Evolutionary conservation across 2,888 invertebrate species (phyloP), one percentile per base, ranked within the genome.

Genomic region (Drosophila niveifrons): DNA sequence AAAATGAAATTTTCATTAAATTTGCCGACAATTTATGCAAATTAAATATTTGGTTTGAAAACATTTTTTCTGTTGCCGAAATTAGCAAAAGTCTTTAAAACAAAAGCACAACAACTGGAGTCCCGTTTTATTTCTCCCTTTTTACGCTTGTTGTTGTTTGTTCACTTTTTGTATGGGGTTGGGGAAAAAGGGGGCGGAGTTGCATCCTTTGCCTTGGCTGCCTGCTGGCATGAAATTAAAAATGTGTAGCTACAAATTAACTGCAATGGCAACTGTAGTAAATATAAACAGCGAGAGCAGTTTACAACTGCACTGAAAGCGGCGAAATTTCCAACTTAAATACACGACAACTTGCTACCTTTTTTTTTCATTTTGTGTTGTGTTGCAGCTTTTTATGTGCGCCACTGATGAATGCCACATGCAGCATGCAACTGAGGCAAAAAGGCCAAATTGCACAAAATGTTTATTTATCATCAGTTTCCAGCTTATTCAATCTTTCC

Each of bases 401-500:
- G 7, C 11, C 17, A 51, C n/a, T 17, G 17, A 50, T 17, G 31
- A 50, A 31, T 48, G 48, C 9, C 31, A 48, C 15, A 48, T 48
- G 29, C 47, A 2, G 15, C 9, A 48, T 10, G 48, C 31, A 11
- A 41, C 18, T 36, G 2, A 13, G 57, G 23, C 9, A 28, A 47
- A 28, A 47, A 17, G 18, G 52, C 46, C 34, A 29, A 18, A 39
- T 58, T 23, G 64, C 47, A 64, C 47, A 62, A 83, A 84, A 78
- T 85, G 72, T 88, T 85, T 85, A 69, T 75, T 72, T 70, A 82
- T 66, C 80, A 73, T 76, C 80, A 85, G 23, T 23, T 23, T 23
- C 23, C 23, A 23, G 18, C 2, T 11, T 23, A 47, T 41, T 10
- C 7, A 31, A 44, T 23, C 13, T 6, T 23, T 23, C 23, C 6